Percentiles rank a stretch among this genome's conserved stretches.
Conservation (phyloP, 2,113 vertebrate genomes). For the Tricholaema leucomelas region DNA sequence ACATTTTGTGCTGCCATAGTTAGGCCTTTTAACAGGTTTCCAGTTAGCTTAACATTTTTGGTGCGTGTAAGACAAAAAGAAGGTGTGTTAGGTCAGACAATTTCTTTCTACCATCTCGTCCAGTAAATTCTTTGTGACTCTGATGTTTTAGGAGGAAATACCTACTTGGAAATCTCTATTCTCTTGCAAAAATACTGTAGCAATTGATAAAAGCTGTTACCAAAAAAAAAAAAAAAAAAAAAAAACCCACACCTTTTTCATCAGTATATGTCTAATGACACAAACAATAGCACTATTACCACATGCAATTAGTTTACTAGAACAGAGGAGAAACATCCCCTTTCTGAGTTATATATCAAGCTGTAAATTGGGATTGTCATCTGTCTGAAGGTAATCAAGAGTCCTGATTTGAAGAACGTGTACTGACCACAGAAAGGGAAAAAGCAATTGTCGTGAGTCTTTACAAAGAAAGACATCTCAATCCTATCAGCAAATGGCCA, state of each 20-base stretch:
- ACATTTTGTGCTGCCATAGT: background rate
- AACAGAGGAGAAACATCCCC: background rate
- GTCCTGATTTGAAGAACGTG: background rate
- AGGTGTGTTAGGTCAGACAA: background rate
- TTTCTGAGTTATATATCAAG: background rate
- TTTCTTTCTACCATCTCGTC: background rate
- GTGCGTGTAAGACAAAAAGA: background rate
- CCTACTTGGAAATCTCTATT: background rate
- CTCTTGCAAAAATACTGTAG: background rate
- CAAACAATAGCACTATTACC: background rate
- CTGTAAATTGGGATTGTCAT: background rate
- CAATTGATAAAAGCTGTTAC: background rate
- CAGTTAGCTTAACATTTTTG: background rate
- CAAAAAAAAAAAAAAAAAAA: background rate
- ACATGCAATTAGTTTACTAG: background rate
- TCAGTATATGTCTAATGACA: background rate
- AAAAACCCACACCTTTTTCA: background rate
- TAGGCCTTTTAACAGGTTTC: background rate
- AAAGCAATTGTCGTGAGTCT: background rate
- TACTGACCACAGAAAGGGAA: background rate
- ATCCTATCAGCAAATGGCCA: background rate
- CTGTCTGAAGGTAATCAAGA: constrained; percentile 15
- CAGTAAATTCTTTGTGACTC: background rate
- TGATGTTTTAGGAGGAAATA: background rate
- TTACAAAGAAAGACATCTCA: constrained; percentile 10